phyloP scores from a whole-genome alignment of 2,113 vertebrate species.

The Speoplatyrhinus poulsoni region DNA sequence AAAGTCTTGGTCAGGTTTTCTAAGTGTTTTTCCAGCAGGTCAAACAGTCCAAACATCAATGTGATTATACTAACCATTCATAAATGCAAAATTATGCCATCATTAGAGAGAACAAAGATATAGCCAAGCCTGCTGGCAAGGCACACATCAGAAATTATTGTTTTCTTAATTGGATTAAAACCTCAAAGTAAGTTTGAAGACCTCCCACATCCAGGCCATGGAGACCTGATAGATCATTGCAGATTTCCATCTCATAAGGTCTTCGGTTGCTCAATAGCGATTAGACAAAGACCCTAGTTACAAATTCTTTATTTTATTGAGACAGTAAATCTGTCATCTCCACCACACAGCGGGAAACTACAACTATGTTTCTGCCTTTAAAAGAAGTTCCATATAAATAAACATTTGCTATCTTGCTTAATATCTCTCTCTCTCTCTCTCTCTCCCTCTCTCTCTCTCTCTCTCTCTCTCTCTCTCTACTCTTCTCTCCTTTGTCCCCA shows the following conservation, averaged over 20 bases:
- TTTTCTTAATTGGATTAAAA: constrained; percentile 71
- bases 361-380: constrained; percentile 21
- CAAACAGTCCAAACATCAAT: constrained; percentile 31
- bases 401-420: constrained; percentile 63
- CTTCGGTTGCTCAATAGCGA: constrained; percentile 56
- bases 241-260: constrained; percentile 62
- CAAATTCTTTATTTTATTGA: constrained; percentile 77
- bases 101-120: constrained; percentile 57
- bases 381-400: constrained; percentile 62
- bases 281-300: constrained; percentile 57
- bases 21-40: constrained; percentile 32
- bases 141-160: constrained; percentile 53
- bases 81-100: constrained; percentile 41
- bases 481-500: constrained; percentile 50
- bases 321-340: constrained; percentile 73
- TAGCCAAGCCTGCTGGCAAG: constrained; percentile 46
- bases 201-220: constrained; percentile 67
- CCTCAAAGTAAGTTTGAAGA: constrained; percentile 66
- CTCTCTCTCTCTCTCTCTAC: not conserved
- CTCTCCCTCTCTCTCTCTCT: constrained; percentile 4
- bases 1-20: constrained; percentile 7
- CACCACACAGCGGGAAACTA: constrained; percentile 42
- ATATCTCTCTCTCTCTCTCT: constrained; percentile 27
- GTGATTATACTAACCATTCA: constrained; percentile 42
- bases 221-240: constrained; percentile 40